Percentiles rank a stretch among this genome's conserved stretches.
phyloP scores from a whole-genome alignment of 2,888 invertebrate genomes.

The Cotesia congregata region DNA sequence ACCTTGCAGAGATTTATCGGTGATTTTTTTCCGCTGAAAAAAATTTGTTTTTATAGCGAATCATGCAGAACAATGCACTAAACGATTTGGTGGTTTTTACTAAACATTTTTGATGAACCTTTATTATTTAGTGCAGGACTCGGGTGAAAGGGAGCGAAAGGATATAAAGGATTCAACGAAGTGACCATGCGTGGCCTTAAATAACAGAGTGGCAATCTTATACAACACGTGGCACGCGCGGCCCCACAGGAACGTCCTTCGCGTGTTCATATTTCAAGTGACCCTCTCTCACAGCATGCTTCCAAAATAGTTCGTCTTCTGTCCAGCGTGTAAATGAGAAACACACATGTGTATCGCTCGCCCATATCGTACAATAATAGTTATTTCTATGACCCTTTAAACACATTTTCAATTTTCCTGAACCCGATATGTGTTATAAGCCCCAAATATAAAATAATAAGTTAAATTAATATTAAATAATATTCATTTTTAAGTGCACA shows the following conservation, averaged over 20 bases:
- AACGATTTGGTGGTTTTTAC: constrained; percentile 1
- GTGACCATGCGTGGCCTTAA: constrained; percentile 32
- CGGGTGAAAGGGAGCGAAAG: constrained; percentile 24
- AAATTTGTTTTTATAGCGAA: not conserved
- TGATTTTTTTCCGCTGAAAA: constrained; percentile 4
- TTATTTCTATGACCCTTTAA: not conserved
- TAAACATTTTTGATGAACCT: not conserved
- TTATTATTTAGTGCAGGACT: not conserved
- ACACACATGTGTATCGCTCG: constrained; percentile 33
- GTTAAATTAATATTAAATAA: not conserved
- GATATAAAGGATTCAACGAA: constrained; percentile 24
- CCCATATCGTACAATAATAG: constrained; percentile 3
- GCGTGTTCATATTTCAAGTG: constrained; percentile 46
- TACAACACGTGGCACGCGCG: constrained; percentile 30
- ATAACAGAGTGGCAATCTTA: constrained; percentile 34
- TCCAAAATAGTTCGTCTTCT: constrained; percentile 17
- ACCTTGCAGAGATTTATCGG: not conserved
- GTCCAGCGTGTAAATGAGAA: constrained; percentile 26
- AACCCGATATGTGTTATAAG: not conserved
- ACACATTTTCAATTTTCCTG: not conserved
- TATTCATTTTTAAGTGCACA: no score
- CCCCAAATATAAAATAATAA: not conserved
- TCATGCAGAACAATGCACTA: not conserved
- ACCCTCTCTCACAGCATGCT: constrained; percentile 39
- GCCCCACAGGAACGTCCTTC: constrained; percentile 33